phyloP scores from a whole-genome alignment of 2,113 vertebrate species.

The Synodontis membranacea region DNA sequence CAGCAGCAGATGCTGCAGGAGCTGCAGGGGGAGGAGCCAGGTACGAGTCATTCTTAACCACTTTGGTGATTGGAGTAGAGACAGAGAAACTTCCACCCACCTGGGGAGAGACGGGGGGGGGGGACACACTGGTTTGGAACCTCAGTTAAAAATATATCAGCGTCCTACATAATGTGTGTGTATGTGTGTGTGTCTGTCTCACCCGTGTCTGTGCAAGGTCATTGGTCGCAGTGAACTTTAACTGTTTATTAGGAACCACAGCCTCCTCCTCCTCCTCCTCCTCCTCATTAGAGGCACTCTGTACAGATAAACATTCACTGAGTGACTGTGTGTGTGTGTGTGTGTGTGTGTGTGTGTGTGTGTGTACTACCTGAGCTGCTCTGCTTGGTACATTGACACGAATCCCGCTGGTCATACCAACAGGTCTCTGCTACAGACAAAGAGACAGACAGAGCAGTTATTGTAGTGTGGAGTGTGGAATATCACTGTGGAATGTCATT shows the following conservation, averaged over 20 bases:
- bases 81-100: conserved; percentile 79
- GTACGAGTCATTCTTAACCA: conserved; percentile 94
- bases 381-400: conserved; percentile 56
- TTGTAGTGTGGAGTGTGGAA: background rate
- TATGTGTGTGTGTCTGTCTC: conserved; percentile 53
- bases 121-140: background rate
- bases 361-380: conserved; percentile 58
- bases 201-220: conserved; percentile 80
- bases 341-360: too few relatives aligned
- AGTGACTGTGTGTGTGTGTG: conserved; percentile 5
- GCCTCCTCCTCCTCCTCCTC: conserved; percentile 74
- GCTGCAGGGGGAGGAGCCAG: conserved; percentile 80
- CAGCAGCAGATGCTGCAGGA: conserved; percentile 50
- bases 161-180: background rate
- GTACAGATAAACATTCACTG: conserved; percentile 48
- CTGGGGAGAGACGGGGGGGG: conserved; percentile 62
- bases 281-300: conserved; percentile 52
- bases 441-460: background rate
- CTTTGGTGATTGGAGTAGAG: conserved; percentile 90
- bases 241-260: conserved; percentile 79
- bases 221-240: conserved; percentile 81
- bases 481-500: too few relatives aligned
- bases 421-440: conserved; percentile 67
- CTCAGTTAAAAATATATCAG: background rate
- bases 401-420: conserved; percentile 65